Evolutionary conservation across 2,113 vertebrate species (phyloP).

Genomic region (Proterorhinus semilunaris): DNA sequence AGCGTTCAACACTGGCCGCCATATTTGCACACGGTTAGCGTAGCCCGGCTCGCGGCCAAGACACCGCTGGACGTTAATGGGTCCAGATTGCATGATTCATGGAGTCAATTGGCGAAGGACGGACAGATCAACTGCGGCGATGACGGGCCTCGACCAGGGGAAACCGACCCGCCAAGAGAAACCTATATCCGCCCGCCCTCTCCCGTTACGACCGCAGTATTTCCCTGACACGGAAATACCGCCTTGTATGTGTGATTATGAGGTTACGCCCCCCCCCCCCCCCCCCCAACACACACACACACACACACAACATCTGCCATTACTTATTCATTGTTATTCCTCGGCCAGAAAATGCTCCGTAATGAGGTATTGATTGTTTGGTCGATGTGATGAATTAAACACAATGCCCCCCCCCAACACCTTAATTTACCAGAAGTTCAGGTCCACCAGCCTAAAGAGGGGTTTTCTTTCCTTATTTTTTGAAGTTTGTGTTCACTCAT

Average conservation of each 20-base stretch:
- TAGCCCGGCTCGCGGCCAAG: constrained; percentile 37
- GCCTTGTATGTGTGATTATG: constrained; percentile 80
- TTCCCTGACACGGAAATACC: constrained; percentile 77
- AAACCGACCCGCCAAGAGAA: constrained; percentile 38
- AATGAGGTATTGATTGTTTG: constrained; percentile 79
- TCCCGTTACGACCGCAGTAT: constrained; percentile 70
- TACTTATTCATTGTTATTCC: constrained; percentile 79
- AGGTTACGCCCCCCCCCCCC: constrained; percentile 69
- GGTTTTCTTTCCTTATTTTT: constrained; percentile 13
- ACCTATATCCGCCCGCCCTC: constrained; percentile 13
- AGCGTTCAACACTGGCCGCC: neutral
- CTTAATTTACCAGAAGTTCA: constrained; percentile 59
- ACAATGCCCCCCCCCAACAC: constrained; percentile 67
- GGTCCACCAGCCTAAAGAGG: constrained; percentile 38
- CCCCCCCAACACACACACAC: constrained; percentile 35
- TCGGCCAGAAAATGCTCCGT: constrained; percentile 74
- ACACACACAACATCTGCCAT: constrained; percentile 66
- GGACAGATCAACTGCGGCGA: constrained; percentile 59
- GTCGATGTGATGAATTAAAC: constrained; percentile 78
- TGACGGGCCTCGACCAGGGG: constrained; percentile 45
- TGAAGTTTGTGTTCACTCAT: constrained; percentile 37
- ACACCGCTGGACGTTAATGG: constrained; percentile 55
- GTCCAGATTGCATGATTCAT: constrained; percentile 60
- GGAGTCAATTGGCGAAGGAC: constrained; percentile 54
- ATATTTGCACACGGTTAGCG: neutral